A percentile compares a stretch with the other conserved stretches of the same genome.
phyloP scores from a whole-genome alignment of 2,888 invertebrate genomes.

The Nephrocerus scutellatus region DNA sequence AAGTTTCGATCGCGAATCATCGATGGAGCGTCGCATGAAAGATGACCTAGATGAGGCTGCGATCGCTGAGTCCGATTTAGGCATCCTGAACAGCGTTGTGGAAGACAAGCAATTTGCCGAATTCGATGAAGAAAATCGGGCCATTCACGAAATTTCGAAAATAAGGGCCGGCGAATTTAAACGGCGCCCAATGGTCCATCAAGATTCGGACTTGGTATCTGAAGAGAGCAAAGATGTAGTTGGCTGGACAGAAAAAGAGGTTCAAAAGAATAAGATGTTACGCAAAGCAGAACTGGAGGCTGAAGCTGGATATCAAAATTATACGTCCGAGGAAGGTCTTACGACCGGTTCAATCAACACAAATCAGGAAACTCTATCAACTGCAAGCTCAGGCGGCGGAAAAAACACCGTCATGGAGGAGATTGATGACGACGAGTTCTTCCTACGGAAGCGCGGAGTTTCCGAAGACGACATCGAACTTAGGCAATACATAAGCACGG shows the following conservation, averaged over 20 bases:
- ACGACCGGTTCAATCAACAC: too few species aligned
- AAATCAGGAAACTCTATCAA: slow-evolving; percentile 54
- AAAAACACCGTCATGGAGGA: slow-evolving; percentile 70
- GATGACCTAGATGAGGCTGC: slow-evolving; percentile 47
- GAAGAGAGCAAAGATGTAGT: slow-evolving; percentile 45
- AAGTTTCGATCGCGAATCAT: slow-evolving; percentile 47
- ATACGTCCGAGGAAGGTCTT: slow-evolving; percentile 27
- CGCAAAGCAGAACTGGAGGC: slow-evolving; percentile 40
- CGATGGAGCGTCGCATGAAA: slow-evolving; percentile 46
- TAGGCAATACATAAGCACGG: slow-evolving; percentile 68
- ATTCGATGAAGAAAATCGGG: slow-evolving; percentile 52
- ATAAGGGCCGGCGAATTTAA: slow-evolving; percentile 44
- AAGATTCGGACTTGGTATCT: slow-evolving; percentile 46
- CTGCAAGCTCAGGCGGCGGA: slow-evolving; percentile 57
- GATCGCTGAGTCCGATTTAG: slow-evolving; percentile 42
- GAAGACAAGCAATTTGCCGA: slow-evolving; percentile 56
- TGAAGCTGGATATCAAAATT: slow-evolving; percentile 40
- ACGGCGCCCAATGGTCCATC: slow-evolving; percentile 45
- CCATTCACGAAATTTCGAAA: slow-evolving; percentile 49
- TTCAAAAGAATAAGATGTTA: slow-evolving; percentile 41
- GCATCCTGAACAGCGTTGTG: slow-evolving; percentile 39
- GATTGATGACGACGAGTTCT: slow-evolving; percentile 82
- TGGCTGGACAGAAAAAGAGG: slow-evolving; percentile 47
- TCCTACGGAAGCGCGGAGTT: slow-evolving; percentile 72
- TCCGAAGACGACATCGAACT: slow-evolving; percentile 72